A percentile compares a stretch with the other conserved stretches of the same genome.
These are phyloP conservation scores for Cossypha polioptera DNA, from an alignment of 2,797 vertebrate genomes.

Conservation along the genomic window DNA sequence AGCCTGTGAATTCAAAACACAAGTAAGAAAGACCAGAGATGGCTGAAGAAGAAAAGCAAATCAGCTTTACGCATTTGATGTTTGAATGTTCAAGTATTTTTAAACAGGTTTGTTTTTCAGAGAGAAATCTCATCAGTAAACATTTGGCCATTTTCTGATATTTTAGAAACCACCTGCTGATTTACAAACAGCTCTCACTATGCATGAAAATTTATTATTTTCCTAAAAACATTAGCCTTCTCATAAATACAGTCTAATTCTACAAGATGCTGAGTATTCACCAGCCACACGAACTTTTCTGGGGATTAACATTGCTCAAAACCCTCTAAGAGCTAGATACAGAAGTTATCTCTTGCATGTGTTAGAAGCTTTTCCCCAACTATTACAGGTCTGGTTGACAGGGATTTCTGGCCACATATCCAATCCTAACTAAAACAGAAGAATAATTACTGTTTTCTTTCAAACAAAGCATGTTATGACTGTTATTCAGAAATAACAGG, in stretches of 20 bases:
- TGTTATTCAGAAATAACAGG: neutral
- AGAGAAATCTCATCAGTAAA: constrained; percentile 19
- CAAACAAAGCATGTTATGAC: neutral
- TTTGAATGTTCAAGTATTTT: neutral
- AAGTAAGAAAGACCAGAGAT: neutral
- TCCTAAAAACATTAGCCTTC: constrained; percentile 11
- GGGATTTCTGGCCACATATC: neutral
- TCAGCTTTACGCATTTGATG: neutral
- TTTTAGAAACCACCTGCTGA: constrained; percentile 49
- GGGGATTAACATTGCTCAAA: neutral
- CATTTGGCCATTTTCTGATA: constrained; percentile 25
- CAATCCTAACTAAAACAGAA: neutral
- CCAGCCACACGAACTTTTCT: neutral
- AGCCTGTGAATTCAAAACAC: neutral
- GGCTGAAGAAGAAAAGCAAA: neutral
- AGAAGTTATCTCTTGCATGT: neutral
- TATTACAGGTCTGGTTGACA: neutral
- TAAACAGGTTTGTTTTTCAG: constrained; percentile 19
- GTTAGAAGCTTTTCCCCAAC: neutral
- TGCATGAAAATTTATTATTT: constrained; percentile 23
- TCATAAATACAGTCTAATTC: constrained; percentile 11
- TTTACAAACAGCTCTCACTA: constrained; percentile 8
- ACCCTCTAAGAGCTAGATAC: neutral
- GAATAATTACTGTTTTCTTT: neutral
- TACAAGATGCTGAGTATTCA: neutral